Evolutionary conservation across 2,888 invertebrate genomes (phyloP).

Genomic region (Piscicola geometra): DNA sequence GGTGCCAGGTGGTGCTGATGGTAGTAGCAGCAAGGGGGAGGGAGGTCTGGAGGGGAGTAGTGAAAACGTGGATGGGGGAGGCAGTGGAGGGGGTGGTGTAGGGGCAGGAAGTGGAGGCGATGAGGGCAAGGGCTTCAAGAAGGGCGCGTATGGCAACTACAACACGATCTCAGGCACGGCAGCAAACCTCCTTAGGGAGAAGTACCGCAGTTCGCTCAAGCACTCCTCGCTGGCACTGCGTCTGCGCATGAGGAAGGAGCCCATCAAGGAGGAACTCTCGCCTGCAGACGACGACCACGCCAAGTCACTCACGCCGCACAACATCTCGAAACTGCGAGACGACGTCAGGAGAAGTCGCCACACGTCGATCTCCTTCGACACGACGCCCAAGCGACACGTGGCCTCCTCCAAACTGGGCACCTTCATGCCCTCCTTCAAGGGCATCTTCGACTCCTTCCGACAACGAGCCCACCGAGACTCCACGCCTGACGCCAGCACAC

Average conservation of each 20-base stretch:
- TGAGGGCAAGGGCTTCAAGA: background rate
- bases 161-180: conserved; percentile 37
- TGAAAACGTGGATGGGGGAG: conserved; percentile 4
- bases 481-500: background rate
- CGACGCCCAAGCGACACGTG: background rate
- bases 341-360: conserved; percentile 27
- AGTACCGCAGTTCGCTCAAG: conserved; percentile 29
- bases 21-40: background rate
- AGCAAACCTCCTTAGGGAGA: conserved; percentile 35
- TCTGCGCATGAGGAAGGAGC: conserved; percentile 36
- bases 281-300: background rate
- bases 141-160: conserved; percentile 37
- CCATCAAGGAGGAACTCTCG: conserved; percentile 33
- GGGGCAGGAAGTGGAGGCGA: background rate
- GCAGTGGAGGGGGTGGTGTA: too few species aligned
- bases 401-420: conserved; percentile 21
- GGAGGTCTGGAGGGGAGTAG: background rate
- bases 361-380: conserved; percentile 25
- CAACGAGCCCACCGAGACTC: conserved; percentile 28
- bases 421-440: conserved; percentile 27
- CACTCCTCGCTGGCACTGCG: background rate
- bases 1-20: background rate
- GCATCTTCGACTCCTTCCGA: conserved; percentile 38
- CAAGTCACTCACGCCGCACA: background rate
- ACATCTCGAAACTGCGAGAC: background rate